These are phyloP conservation scores for Ceratotherium simum DNA, from an alignment of 2,113 vertebrate species.

Conservation along the genomic window DNA sequence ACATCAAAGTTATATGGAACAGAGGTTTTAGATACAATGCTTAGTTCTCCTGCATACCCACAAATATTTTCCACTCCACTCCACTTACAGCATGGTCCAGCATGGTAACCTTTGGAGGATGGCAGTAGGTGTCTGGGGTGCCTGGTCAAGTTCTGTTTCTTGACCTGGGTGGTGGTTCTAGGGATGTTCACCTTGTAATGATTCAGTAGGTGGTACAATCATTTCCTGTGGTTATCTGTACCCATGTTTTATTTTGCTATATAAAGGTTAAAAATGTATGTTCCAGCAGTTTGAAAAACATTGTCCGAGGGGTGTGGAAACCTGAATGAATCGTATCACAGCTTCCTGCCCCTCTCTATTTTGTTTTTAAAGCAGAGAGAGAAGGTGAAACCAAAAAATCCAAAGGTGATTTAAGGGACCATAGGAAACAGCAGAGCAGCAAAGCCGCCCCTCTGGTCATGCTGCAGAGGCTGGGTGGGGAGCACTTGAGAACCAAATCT, in stretches of 20 bases:
- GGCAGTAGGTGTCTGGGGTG: background rate
- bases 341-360: background rate
- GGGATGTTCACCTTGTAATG: background rate
- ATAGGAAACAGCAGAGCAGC: background rate
- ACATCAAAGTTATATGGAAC: background rate
- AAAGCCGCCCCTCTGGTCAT: background rate
- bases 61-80: rapidly evolving
- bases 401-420: background rate
- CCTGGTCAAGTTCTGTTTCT: background rate
- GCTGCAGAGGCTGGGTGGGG: rapidly evolving
- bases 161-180: background rate
- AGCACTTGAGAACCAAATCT: background rate
- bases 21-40: background rate
- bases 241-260: background rate
- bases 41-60: background rate
- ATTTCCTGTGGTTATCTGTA: background rate
- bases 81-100: background rate
- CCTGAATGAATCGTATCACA: background rate
- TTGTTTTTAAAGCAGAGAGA: background rate
- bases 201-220: background rate
- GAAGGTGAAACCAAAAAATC: background rate
- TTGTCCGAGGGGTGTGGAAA: background rate
- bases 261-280: background rate
- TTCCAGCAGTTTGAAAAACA: background rate
- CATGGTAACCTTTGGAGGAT: background rate